Base-by-base conservation (phyloP, 2,797 vertebrate genomes). In the Crax fasciolata region DNA sequence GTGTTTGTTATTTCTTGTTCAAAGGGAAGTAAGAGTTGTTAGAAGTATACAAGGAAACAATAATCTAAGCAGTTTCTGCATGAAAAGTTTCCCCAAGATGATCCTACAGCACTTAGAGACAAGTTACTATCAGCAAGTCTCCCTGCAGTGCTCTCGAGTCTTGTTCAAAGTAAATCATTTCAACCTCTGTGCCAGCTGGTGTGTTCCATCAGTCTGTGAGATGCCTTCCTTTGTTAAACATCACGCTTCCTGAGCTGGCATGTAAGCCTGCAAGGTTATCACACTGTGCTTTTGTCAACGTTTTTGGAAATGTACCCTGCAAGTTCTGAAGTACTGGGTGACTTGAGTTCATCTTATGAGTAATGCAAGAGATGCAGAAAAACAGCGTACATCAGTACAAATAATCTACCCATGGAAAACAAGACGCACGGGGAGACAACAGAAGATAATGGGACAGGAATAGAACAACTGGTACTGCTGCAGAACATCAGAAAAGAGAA, bases 211-310 rank as follows among this genome's bases (percentile, higher is more conserved):
- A 17, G n/a, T 21, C 57, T 49, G 1, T 12, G n/a, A 6, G 6
- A 43, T 11, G 32, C 59, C 35, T 68, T 61, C 48, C 32, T 32
- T 52, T 11, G 35, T 24, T 24, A 59, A 87, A 57, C 18, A 24
- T 0, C 30, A 57, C 27, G 38, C 41, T 51, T 63, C 23, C 11
- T 3, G 13, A 65, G 6, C 1, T 1, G 1, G 15, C 1, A 6
- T 23, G 43, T 23, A 11, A 21, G 30, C 10, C 70, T 61, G 23
- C 13, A 62, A 19, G n/a, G 65, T 81, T 83, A 57, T 76, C 68
- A 54, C 12, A 0, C 32, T 6, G 28, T 46, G 17, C 21, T 90
- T 70, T 0, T 30, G 24, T 5, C 4, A 44, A 38, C 12, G 7
- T 48, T 49, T 61, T n/a, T 54, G 9, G 71, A 81, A 94, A 65